Evolutionary conservation across 2,888 invertebrate species (phyloP).

Genomic region (Lymantria monacha): DNA sequence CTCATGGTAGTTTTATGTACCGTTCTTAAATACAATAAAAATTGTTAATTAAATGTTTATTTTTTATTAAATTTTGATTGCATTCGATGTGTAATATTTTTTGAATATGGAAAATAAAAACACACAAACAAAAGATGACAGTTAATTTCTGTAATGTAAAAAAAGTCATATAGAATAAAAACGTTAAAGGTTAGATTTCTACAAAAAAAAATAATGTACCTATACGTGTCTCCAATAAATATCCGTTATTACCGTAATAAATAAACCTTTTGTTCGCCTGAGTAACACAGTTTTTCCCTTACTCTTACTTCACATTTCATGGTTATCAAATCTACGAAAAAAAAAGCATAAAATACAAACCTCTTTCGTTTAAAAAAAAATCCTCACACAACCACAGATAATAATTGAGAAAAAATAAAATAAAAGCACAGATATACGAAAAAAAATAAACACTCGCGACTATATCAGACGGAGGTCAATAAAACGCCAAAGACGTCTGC

Average conservation of each 20-base stretch:
- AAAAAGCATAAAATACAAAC: conserved; percentile 43
- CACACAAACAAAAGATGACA: too few relatives aligned
- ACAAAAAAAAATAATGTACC: conserved; percentile 3
- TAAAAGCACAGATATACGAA: conserved; percentile 51
- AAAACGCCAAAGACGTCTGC: conserved; percentile 44
- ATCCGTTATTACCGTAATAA: conserved; percentile 8
- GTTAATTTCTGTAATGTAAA: too few relatives aligned
- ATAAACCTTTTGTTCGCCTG: conserved; percentile 9
- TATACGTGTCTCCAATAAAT: conserved; percentile 4
- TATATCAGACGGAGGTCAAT: conserved; percentile 24
- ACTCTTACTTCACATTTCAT: conserved; percentile 14
- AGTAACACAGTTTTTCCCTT: conserved; percentile 6
- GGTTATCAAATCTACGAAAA: conserved; percentile 5
- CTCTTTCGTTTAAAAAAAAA: conserved; percentile 50
- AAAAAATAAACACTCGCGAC: conserved; percentile 65
- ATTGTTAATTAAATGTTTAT: too few relatives aligned
- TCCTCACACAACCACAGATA: conserved; percentile 64
- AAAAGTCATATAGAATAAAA: too few relatives aligned
- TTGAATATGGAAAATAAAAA: too few relatives aligned
- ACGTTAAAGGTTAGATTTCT: neutral
- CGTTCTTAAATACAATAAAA: too few relatives aligned
- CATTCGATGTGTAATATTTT: too few relatives aligned
- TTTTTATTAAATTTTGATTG: too few relatives aligned
- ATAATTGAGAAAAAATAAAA: conserved; percentile 40
- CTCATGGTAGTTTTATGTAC: too few relatives aligned